Evolutionary conservation across 2,113 vertebrate species (phyloP).

Genomic region (Haliaeetus leucogaster): DNA sequence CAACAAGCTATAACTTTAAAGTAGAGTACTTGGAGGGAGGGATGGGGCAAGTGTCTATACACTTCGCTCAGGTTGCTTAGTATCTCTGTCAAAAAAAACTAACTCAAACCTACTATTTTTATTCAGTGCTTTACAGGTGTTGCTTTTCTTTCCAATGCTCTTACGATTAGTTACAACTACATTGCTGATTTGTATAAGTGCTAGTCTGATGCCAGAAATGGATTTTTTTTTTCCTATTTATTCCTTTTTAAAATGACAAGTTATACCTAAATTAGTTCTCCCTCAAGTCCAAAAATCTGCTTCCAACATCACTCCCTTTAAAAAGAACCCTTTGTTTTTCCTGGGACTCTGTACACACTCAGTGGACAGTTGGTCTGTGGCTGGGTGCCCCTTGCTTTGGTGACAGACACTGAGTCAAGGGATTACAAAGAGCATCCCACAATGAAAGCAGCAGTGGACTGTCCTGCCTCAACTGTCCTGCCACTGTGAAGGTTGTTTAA

Average conservation of each 20-base stretch:
- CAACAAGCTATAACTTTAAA: not conserved
- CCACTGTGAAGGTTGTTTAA: not conserved
- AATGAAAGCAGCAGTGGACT: not conserved
- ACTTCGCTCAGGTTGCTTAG: not conserved
- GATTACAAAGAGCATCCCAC: not conserved
- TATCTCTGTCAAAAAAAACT: not conserved
- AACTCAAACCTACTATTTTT: not conserved
- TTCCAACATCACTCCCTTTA: not conserved
- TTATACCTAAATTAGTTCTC: not conserved
- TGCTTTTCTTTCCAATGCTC: not conserved
- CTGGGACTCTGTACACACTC: not conserved
- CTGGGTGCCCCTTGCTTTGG: not conserved
- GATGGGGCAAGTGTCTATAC: not conserved
- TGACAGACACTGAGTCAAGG: not conserved
- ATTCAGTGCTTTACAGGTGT: not conserved
- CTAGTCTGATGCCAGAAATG: not conserved
- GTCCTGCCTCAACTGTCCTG: not conserved
- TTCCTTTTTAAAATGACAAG: not conserved
- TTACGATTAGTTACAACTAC: not conserved
- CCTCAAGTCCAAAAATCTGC: not conserved
- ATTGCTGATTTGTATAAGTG: not conserved
- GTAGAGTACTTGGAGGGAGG: not conserved
- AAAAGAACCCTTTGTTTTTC: not conserved
- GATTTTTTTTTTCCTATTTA: not conserved
- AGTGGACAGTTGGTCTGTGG: not conserved